Evolutionary conservation across 1,140 invertebrate species (phyloP).

Genomic region (Zaprionus capensis): DNA sequence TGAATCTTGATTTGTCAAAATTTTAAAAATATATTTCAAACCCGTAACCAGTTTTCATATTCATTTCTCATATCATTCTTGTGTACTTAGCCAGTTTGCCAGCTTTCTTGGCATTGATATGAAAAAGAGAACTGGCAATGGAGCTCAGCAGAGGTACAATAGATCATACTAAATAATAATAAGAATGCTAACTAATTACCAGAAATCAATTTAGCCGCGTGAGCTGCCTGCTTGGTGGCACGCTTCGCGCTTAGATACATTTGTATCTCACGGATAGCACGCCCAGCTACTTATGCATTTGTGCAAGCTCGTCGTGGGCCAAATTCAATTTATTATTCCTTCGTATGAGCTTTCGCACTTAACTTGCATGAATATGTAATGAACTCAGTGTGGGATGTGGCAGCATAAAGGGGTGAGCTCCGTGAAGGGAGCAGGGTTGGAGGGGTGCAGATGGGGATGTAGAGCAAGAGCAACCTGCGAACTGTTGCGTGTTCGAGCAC

Average conservation of each 20-base stretch:
- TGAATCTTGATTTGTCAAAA: not conserved
- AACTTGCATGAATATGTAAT: conserved; percentile 81
- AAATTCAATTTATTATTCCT: conserved; percentile 79
- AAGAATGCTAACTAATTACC: not conserved
- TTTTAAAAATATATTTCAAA: not conserved
- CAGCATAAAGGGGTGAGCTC: conserved; percentile 14
- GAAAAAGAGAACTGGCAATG: too few species aligned
- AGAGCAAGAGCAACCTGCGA: not conserved
- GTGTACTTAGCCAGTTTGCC: too few species aligned
- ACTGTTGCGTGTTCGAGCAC: conserved; percentile 58
- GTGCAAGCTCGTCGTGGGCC: conserved; percentile 50
- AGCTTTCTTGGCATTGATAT: too few species aligned
- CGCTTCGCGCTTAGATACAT: conserved; percentile 44
- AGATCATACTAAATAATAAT: too few species aligned
- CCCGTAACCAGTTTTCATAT: not conserved
- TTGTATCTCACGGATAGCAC: conserved; percentile 47
- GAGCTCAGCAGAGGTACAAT: too few species aligned
- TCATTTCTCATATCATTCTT: not conserved
- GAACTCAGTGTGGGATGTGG: conserved; percentile 41
- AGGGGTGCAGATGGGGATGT: not conserved
- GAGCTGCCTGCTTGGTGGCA: conserved; percentile 1
- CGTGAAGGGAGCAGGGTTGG: not conserved
- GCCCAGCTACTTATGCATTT: conserved; percentile 68
- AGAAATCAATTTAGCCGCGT: not conserved
- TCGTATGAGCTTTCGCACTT: conserved; percentile 80